phyloP scores from a whole-genome alignment of 2,797 vertebrate species.

The Myotis vivesi region DNA sequence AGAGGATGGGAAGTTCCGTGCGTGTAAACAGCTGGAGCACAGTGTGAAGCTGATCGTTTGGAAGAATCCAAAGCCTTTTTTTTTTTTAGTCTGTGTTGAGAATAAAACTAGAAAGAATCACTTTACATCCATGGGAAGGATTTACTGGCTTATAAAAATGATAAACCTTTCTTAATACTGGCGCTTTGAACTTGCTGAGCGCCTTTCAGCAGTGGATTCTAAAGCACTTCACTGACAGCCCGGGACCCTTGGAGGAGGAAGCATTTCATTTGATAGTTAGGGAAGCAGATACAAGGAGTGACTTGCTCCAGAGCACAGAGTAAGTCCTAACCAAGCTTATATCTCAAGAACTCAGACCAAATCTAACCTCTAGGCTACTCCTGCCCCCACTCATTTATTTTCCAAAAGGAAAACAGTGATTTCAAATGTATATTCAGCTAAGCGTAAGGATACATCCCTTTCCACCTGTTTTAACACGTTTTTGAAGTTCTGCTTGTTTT shows the following conservation, averaged over 20 bases:
- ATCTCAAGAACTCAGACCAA: constrained; percentile 45
- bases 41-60: not conserved
- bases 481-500: constrained; percentile 64
- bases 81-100: not conserved
- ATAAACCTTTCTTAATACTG: constrained; percentile 69
- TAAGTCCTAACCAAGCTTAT: not conserved
- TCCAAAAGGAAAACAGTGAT: constrained; percentile 56
- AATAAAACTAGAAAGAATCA: constrained; percentile 60
- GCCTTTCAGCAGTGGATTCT: constrained; percentile 65
- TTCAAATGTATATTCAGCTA: constrained; percentile 28
- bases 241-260: constrained; percentile 20
- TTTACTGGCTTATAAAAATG: constrained; percentile 69
- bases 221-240: constrained; percentile 61
- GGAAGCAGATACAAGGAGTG: constrained; percentile 20
- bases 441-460: constrained; percentile 40
- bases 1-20: constrained; percentile 12
- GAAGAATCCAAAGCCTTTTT: constrained; percentile 5
- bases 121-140: constrained; percentile 64
- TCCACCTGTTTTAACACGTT: constrained; percentile 57
- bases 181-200: constrained; percentile 69
- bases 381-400: constrained; percentile 23
- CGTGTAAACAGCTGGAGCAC: constrained; percentile 13
- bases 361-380: constrained; percentile 53
- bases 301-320: constrained; percentile 26
- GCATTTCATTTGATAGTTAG: constrained; percentile 40